Evolutionary conservation across 2,888 invertebrate species (phyloP), one percentile per base, ranked within the genome.

Genomic region (Sycophila texana): DNA sequence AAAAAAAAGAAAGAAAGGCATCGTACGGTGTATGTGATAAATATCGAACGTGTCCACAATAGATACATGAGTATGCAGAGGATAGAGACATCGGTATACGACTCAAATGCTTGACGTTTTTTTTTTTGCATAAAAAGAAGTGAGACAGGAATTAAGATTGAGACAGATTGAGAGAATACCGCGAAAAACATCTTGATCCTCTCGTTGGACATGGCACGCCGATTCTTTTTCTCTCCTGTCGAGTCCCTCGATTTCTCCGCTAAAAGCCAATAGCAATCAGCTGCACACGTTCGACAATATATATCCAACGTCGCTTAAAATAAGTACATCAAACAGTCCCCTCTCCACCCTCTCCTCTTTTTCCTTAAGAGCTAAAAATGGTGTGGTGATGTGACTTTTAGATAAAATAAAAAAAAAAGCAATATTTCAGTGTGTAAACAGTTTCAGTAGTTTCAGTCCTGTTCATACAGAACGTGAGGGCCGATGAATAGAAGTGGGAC

Each of bases 161-260:
- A 60, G 22, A 72, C 49, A 58, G 65, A 58, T 51, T 57, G 63
- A 75, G 49, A 71, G 63, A 86, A 92, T 95, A 97, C 97, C 96
- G 96, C 96, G 93, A 97, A 93, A 92, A 97, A 97, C 92, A 96
- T 96, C 95, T 96, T 95, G 93, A 97, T 97, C 94, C 96, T 96
- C 92, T 96, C 96, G 91, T 96, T 96, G 92, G 97, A 94, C 91
- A 96, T 95, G 92, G 96, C 96, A 91, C 95, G 95, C 88, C 95
- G 95, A 93, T 95, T 95, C 91, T 94, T 93, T 91, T 94, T 93
- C 91, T 95, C 95, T 90, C 93, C 92, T 91, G 93, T 92, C 92
- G 94, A 94, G 92, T 94, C 93, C 92, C 93, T 93, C 82, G 88
- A 87, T 85, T 89, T 89, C 84, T 88, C 88, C 83, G 89, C 89